A percentile compares a stretch with the other conserved stretches of the same genome.
phyloP scores from a whole-genome alignment of 1,140 invertebrate genomes.

The Stenopsyche tienmushanensis region DNA sequence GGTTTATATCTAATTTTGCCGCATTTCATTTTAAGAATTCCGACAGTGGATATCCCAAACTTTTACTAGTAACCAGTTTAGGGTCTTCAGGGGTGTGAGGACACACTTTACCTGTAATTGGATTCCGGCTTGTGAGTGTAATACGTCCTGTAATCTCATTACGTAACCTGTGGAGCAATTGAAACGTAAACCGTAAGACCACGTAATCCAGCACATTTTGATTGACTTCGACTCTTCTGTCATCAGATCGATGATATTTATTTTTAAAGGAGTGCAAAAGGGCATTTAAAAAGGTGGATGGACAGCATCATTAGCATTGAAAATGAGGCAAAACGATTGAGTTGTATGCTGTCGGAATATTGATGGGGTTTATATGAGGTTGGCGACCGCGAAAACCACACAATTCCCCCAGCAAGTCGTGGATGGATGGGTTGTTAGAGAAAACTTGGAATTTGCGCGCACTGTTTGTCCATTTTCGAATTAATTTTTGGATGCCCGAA shows the following conservation, averaged over 20 bases:
- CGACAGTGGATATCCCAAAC: too few species aligned
- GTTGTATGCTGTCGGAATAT: not conserved
- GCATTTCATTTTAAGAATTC: too few species aligned
- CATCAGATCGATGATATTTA: too few species aligned
- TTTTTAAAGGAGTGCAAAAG: too few species aligned
- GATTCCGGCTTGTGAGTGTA: conserved; percentile 18
- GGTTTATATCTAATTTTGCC: not conserved
- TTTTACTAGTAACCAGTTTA: too few species aligned
- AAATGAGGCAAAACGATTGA: conserved; percentile 17
- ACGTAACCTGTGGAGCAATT: conserved; percentile 16
- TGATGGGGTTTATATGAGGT: not conserved
- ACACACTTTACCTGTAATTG: conserved; percentile 4
- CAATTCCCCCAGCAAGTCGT: conserved; percentile 8
- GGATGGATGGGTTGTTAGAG: too few species aligned
- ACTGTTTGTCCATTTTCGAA: too few species aligned
- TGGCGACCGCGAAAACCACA: conserved; percentile 4
- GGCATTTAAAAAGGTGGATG: too few species aligned
- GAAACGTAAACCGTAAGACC: conserved; percentile 19
- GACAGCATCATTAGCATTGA: conserved; percentile 17
- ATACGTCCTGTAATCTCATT: conserved; percentile 24
- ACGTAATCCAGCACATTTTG: conserved; percentile 16
- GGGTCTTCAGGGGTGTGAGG: too few species aligned
- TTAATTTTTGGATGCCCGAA: too few species aligned
- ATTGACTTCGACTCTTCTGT: conserved; percentile 11
- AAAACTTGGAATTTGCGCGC: too few species aligned